phyloP scores from a whole-genome alignment of 2,113 vertebrate genomes.

The Halichoeres trimaculatus region DNA sequence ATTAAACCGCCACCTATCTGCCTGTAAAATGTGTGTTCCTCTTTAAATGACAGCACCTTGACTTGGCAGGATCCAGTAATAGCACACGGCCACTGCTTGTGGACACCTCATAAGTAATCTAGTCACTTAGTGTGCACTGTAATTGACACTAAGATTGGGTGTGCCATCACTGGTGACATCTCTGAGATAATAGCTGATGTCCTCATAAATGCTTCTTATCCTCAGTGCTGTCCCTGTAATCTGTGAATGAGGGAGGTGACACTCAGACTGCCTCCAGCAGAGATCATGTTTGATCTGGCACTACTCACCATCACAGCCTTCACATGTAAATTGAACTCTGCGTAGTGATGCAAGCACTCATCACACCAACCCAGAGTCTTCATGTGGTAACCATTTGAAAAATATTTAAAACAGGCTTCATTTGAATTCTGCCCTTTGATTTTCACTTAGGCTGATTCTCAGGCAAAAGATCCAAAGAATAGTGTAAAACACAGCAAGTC shows the following conservation, averaged over 20 bases:
- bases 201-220: conserved; percentile 65
- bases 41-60: conserved; percentile 53
- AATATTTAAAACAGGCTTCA: conserved; percentile 47
- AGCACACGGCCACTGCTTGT: conserved; percentile 24
- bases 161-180: conserved; percentile 51
- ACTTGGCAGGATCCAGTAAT: conserved; percentile 54
- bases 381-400: conserved; percentile 47
- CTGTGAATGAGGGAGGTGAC: conserved; percentile 42
- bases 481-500: neutral
- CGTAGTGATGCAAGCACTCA: conserved; percentile 44
- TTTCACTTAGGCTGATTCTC: neutral
- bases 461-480: neutral
- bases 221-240: conserved; percentile 54
- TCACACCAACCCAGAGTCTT: conserved; percentile 44
- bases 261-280: conserved; percentile 40
- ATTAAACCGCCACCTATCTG: conserved; percentile 37
- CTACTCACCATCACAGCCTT: conserved; percentile 20
- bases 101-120: conserved; percentile 30
- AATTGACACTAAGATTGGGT: conserved; percentile 46
- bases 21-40: conserved; percentile 39
- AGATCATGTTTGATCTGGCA: conserved; percentile 52
- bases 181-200: conserved; percentile 54
- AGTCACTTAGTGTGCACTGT: conserved; percentile 37
- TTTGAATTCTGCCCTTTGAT: conserved; percentile 57
- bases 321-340: conserved; percentile 54